Percentiles rank a stretch among this genome's conserved stretches.
phyloP scores from a whole-genome alignment of 2,797 vertebrate genomes.

The Manis javanica region DNA sequence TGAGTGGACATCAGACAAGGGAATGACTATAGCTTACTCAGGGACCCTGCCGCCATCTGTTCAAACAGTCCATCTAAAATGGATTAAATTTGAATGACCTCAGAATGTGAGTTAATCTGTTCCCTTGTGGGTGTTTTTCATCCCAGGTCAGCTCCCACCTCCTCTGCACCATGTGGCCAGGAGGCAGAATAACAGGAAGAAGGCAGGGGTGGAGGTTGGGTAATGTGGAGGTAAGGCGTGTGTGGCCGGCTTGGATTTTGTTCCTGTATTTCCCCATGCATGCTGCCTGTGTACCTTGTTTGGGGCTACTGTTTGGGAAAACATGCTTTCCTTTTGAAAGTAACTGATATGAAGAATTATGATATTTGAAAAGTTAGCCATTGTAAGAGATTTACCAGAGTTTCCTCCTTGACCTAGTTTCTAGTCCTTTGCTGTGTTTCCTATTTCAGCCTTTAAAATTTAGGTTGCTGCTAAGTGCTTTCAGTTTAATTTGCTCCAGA shows the following conservation, averaged over 20 bases:
- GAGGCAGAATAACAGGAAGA: fast-evolving
- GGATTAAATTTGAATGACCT: background rate
- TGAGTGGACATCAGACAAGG: background rate
- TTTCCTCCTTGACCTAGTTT: slow-evolving; percentile 76
- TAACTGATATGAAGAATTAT: background rate
- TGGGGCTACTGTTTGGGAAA: background rate
- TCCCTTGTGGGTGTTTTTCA: background rate
- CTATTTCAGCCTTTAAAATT: slow-evolving; percentile 47
- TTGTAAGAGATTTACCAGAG: slow-evolving; percentile 32
- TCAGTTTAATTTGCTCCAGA: slow-evolving; percentile 65
- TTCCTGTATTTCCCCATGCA: background rate
- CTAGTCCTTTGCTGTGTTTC: slow-evolving; percentile 41
- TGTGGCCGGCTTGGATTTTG: too few relatives aligned
- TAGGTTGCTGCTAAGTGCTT: slow-evolving; percentile 59
- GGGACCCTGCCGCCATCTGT: background rate
- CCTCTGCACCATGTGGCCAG: too few relatives aligned
- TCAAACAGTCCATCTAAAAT: background rate
- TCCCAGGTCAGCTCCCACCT: background rate
- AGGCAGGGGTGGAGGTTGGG: fast-evolving
- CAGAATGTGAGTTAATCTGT: background rate
- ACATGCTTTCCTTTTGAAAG: slow-evolving; percentile 34
- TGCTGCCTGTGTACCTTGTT: background rate
- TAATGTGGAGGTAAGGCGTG: background rate
- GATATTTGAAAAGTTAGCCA: slow-evolving; percentile 14
- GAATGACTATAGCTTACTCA: background rate